phyloP scores from a whole-genome alignment of 2,888 invertebrate genomes.

The Pharmacophagus antenor region DNA sequence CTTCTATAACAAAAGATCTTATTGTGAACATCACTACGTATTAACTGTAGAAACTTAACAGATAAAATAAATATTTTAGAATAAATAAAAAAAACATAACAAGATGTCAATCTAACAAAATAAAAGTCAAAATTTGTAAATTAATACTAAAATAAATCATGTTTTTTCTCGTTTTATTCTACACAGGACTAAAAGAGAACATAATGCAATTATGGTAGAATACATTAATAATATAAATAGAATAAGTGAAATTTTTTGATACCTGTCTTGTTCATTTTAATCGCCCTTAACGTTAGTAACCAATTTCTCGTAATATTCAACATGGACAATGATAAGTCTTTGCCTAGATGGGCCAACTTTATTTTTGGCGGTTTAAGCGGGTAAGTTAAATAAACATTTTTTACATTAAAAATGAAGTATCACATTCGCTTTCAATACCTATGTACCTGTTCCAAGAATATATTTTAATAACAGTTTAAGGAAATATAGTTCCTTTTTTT shows the following conservation, averaged over 20 bases:
- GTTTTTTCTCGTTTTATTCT: neutral
- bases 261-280: neutral
- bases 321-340: constrained; percentile 35
- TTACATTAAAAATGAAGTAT: too few species aligned
- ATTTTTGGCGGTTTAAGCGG: constrained; percentile 53
- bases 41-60: too few species aligned
- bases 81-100: too few species aligned
- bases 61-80: too few species aligned
- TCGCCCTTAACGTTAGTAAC: neutral
- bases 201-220: neutral
- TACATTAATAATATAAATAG: neutral
- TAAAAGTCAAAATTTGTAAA: neutral
- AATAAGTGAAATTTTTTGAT: neutral
- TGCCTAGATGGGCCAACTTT: constrained; percentile 52
- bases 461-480: too few species aligned
- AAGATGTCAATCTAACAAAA: too few species aligned
- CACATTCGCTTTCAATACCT: too few species aligned
- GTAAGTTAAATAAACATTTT: constrained; percentile 39
- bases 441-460: too few species aligned
- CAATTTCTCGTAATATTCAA: constrained; percentile 31
- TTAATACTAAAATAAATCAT: neutral
- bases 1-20: too few species aligned
- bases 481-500: too few species aligned
- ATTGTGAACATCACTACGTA: too few species aligned
- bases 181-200: neutral